These are phyloP conservation scores for Andrena flavipes DNA, from an alignment of 2,888 invertebrate genomes.

Conservation along the genomic window DNA sequence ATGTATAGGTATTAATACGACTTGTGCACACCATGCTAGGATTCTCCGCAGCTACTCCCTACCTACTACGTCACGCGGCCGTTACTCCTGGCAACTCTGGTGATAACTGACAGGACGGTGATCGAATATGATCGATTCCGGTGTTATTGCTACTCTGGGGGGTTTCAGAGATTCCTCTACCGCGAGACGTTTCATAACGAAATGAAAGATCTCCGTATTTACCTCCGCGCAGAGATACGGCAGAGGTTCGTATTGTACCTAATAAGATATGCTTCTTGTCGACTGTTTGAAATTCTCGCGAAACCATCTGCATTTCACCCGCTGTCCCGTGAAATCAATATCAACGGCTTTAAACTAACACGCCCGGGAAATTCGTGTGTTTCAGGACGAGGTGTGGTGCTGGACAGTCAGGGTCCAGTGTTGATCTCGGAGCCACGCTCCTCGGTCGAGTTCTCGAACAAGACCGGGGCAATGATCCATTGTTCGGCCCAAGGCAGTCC, in stretches of 20 bases:
- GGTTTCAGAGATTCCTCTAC: constrained; percentile 5
- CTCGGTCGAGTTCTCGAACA: constrained; percentile 91
- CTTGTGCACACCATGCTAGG: too few species aligned
- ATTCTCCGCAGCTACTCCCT: too few species aligned
- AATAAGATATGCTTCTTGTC: background rate
- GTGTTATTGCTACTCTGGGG: constrained; percentile 45
- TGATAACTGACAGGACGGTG: constrained; percentile 45
- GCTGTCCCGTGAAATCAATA: background rate
- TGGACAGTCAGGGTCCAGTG: constrained; percentile 89
- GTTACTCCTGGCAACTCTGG: too few species aligned
- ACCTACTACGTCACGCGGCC: too few species aligned
- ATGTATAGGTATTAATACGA: too few species aligned
- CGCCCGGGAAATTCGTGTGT: constrained; percentile 54
- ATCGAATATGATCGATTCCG: constrained; percentile 64
- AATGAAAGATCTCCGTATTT: constrained; percentile 39
- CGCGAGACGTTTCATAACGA: constrained; percentile 24
- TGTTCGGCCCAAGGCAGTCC: constrained; percentile 93
- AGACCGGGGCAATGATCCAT: constrained; percentile 90
- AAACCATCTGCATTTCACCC: background rate
- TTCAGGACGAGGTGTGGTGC: constrained; percentile 82
- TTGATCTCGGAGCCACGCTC: constrained; percentile 92
- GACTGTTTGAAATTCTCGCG: background rate
- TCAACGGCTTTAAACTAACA: constrained; percentile 9
- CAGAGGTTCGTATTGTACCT: background rate
- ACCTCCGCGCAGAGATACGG: background rate